Evolutionary conservation across 2,888 invertebrate genomes (phyloP), one percentile per base, ranked within the genome.

Genomic region (Lacanobia wlatinum): DNA sequence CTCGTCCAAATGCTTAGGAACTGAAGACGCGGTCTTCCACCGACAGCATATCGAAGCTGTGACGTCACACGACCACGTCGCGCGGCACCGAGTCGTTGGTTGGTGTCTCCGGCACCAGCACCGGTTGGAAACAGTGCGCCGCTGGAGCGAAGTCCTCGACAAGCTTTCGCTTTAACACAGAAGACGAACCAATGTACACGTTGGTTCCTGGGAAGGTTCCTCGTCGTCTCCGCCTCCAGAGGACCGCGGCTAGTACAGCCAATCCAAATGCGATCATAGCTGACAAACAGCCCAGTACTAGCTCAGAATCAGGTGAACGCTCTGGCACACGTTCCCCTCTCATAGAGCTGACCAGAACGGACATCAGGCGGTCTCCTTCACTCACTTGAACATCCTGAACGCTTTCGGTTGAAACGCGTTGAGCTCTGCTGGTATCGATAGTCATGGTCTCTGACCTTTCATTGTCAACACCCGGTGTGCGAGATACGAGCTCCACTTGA

Each of bases 401-500:
- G 86, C 97, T 97, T 88, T 97, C 97, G 5, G 97, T 97, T 12
- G 97, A 97, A 65, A 97, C 97, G 73, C 97, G 96, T 89, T 97
- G 97, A 67, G 97, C 97, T 69, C 97, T 94, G 76, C 97, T 97
- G 1, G 97, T 97, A 83, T 97, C 97, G 83, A 97, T 95, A 74
- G 97, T 97, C 97, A 97, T 97, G 88, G 97, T 97, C 90, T 97
- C 97, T 6, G 97, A 97, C 90, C 96, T 96, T 78, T 97, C 96
- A 87, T 97, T 97, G 78, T 97, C 97, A 58, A 97, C 96, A 58
- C 97, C 97, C 40, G 97, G 97, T 70, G 96, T 96, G 62, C 97
- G 94, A 76, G 97, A 97, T 21, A 97, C 97, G 34, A 97, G 92
- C 90, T 97, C 97, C 34, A 98, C 98, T 97, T 98, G 98, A 89